phyloP scores from a whole-genome alignment of 2,113 vertebrate genomes.

The Girardinichthys multiradiatus region DNA sequence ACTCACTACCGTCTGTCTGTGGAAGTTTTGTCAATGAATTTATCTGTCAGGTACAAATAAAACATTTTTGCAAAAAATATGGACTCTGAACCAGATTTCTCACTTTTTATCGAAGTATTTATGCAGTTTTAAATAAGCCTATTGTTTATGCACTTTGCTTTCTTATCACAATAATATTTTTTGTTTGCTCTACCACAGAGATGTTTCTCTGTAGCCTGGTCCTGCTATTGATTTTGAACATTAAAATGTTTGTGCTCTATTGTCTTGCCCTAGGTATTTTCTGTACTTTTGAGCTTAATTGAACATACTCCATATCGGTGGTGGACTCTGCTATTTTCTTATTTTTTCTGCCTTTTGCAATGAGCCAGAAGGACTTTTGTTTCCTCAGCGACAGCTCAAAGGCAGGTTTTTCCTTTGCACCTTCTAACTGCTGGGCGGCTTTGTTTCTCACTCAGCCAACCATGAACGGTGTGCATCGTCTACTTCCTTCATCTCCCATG shows the following conservation, averaged over 20 bases:
- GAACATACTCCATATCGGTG: conserved; percentile 50
- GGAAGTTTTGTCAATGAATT: conserved; percentile 40
- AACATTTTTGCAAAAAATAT: too few species aligned
- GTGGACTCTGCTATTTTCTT: conserved; percentile 12
- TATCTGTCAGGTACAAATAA: conserved; percentile 9
- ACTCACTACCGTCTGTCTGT: conserved; percentile 32
- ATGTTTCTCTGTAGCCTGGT: conserved; percentile 39
- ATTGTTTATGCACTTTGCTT: conserved; percentile 1
- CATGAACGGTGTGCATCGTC: conserved; percentile 45
- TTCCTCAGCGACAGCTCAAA: conserved; percentile 48
- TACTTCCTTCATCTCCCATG: conserved; percentile 49
- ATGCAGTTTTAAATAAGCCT: conserved; percentile 36
- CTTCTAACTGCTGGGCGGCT: conserved; percentile 48
- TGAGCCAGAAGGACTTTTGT: conserved; percentile 57
- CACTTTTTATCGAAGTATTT: neutral
- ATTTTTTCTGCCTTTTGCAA: conserved; percentile 24
- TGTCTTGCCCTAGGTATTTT: conserved; percentile 60
- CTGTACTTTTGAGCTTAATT: conserved; percentile 50
- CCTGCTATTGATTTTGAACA: conserved; percentile 55
- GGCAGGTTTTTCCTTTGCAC: conserved; percentile 51
- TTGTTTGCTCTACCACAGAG: conserved; percentile 41
- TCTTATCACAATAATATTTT: conserved; percentile 25
- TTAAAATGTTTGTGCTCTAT: conserved; percentile 42
- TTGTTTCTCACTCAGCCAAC: conserved; percentile 66
- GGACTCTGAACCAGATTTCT: neutral